Base-by-base conservation (phyloP, 1,140 invertebrate species). In the Hyphantria cunea region DNA sequence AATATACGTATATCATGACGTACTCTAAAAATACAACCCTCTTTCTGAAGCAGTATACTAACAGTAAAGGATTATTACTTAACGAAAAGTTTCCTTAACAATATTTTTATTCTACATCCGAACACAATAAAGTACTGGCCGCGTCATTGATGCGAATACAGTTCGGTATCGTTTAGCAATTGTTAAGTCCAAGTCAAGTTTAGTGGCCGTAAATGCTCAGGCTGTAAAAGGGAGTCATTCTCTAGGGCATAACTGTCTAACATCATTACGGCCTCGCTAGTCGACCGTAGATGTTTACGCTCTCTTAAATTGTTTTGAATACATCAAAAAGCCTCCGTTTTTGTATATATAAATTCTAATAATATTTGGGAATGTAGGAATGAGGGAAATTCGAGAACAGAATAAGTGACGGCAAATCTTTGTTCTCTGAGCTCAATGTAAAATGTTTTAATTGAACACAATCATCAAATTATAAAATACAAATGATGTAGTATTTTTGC, bases 201-300 rank as follows among this genome's bases (percentile, higher is more conserved):
- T 75, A 82, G 70, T 70, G 72, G 68, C 68, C 58, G 68, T 82
- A 82, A 77, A 82, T 69, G 75, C 68, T 66, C 66, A 51, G 56
- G 70, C 70, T 54, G 67, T 79, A 78, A 76, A 76, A 61, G 50
- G 58, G 59, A 31, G 47, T 39, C 48, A 42, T 44, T 61, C 54
- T 59, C 47, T 33, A 54, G 66, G 47, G 69, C 62, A 62, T 76
- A 71, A 75, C 69, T 72, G 70, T 65, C 64, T 70, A 72, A 72
- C 70, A 72, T 76, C 73, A 76, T 76, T 76, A 76, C 65, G 32
- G 52, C 44, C 49, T 47, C 52, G 69, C 61, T 59, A 58, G 17
- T 33, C 11, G 13, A 53, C 50, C 15, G 17, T 49, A 37, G 48
- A 47, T 31, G 42, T 55, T 59, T 42, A 56, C 54, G 45, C 39